Percentiles rank a stretch among this genome's conserved stretches.
phyloP scores from a whole-genome alignment of 1,140 invertebrate species.

The Campoletis sonorensis region DNA sequence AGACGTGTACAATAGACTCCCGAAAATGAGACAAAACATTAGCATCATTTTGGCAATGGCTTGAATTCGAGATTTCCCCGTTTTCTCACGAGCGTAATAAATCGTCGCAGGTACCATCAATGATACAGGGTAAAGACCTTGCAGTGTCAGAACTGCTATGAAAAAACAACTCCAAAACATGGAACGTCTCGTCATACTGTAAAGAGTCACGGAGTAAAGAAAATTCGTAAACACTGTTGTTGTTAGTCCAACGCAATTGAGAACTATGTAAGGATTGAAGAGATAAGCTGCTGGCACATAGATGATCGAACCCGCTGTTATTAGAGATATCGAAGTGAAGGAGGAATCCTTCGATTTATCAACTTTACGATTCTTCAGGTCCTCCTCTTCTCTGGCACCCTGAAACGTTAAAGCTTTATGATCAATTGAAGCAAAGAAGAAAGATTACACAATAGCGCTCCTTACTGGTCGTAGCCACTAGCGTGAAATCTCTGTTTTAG shows the following conservation, averaged over 20 bases:
- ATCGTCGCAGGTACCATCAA: slow-evolving; percentile 88
- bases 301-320: slow-evolving; percentile 66
- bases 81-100: slow-evolving; percentile 72
- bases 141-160: slow-evolving; percentile 87
- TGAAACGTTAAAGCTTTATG: slow-evolving; percentile 49
- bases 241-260: slow-evolving; percentile 93
- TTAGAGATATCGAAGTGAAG: slow-evolving; percentile 53
- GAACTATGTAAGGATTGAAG: slow-evolving; percentile 94
- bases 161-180: slow-evolving; percentile 79
- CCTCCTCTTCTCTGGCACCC: slow-evolving; percentile 58
- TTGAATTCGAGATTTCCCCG: slow-evolving; percentile 51
- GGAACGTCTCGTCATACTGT: slow-evolving; percentile 82
- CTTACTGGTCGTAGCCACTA: no score
- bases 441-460: no score
- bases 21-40: slow-evolving; percentile 69
- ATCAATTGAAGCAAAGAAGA: not conserved
- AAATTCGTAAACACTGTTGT: slow-evolving; percentile 95
- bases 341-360: slow-evolving; percentile 44
- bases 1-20: slow-evolving; percentile 61
- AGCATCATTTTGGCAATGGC: slow-evolving; percentile 59
- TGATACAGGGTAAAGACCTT: slow-evolving; percentile 91
- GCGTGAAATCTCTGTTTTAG: no score
- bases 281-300: slow-evolving; percentile 90
- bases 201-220: slow-evolving; percentile 83
- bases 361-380: slow-evolving; percentile 62